phyloP scores from a whole-genome alignment of 2,113 vertebrate genomes.

The Tetraodon nigroviridis region DNA sequence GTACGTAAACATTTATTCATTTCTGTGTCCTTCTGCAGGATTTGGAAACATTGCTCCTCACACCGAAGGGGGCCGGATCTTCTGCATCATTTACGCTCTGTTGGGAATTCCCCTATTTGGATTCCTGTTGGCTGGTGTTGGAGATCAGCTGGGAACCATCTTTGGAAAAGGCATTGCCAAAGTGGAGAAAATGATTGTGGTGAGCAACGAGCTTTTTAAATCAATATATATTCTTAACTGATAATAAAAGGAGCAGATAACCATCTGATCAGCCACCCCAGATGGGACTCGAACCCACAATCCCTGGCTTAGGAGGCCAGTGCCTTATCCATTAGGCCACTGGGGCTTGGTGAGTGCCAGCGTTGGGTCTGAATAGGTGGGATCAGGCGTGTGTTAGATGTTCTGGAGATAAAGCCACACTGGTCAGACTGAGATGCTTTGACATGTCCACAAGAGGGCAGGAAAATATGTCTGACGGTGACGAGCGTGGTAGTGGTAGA shows the following conservation, averaged over 20 bases:
- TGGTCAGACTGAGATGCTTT: no score
- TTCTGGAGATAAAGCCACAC: no score
- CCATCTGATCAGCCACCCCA: slow-evolving; percentile 32
- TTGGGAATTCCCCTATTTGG: slow-evolving; percentile 97
- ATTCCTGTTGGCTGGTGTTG: slow-evolving; percentile 95
- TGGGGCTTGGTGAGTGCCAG: no score
- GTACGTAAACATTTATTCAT: not conserved
- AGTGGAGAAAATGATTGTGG: slow-evolving; percentile 96
- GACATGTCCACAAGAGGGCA: no score
- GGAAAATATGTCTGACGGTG: no score
- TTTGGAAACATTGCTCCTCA: slow-evolving; percentile 98
- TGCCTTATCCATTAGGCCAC: slow-evolving; percentile 84
- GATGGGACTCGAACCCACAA: slow-evolving; percentile 66
- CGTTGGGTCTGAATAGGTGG: no score
- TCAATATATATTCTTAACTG: not conserved
- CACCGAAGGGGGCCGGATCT: slow-evolving; percentile 94
- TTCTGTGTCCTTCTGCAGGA: slow-evolving; percentile 68
- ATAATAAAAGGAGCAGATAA: no score
- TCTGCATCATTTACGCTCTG: slow-evolving; percentile 97
- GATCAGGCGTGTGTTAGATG: no score
- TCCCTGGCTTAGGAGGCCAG: slow-evolving; percentile 71
- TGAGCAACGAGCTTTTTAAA: slow-evolving; percentile 66
- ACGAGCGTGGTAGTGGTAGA: no score
- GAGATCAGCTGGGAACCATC: slow-evolving; percentile 95
- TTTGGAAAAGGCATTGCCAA: slow-evolving; percentile 96